Evolutionary conservation across 2,888 invertebrate genomes (phyloP), one percentile per base, ranked within the genome.

Genomic region (Apamea epomidion): DNA sequence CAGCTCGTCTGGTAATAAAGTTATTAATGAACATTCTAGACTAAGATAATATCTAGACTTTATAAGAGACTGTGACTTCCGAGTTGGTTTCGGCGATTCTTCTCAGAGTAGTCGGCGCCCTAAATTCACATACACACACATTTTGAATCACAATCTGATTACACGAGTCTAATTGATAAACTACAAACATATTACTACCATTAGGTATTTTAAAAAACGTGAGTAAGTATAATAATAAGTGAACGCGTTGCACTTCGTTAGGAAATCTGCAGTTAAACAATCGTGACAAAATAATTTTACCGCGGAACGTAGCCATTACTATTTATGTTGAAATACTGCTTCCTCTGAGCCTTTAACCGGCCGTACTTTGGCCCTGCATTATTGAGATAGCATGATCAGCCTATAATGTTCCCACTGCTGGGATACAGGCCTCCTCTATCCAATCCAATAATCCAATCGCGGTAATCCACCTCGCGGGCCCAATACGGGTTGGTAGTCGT

Each of bases 281-380:
- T 88, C 83, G 83, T 86, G 86, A 88, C 72, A 67, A 85, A 88
- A 88, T 79, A 68, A 70, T 82, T 86, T 82, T 78, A 70, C 71
- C 62, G 45, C 58, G 68, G 42, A 76, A 72, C 64, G 62, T 65
- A 73, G 1, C n/a, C 67, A 71, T 82, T 76, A 60, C 29, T 45
- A 51, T 64, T 73, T n/a, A 37, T 87, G 74, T 74, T 29, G 84
- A 60, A 87, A 87, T 72, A 65, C 21, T 70, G 71, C 58, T 81
- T 80, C 60, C 21, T 74, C 62, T 5, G n/a, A 71, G 58, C 29
- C 69, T 73, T 51, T 78, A 60, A 62, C 54, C 18, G 21, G 32
- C 29, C 64, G 1, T 51, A 51, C 25, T 45, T 16, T 54, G 45
- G 78, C 18, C 18, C 8, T 69, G 68, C 7, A 48, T 54, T 62